Base-by-base conservation (phyloP, 2,888 invertebrate species). In the Tethea ocularis region DNA sequence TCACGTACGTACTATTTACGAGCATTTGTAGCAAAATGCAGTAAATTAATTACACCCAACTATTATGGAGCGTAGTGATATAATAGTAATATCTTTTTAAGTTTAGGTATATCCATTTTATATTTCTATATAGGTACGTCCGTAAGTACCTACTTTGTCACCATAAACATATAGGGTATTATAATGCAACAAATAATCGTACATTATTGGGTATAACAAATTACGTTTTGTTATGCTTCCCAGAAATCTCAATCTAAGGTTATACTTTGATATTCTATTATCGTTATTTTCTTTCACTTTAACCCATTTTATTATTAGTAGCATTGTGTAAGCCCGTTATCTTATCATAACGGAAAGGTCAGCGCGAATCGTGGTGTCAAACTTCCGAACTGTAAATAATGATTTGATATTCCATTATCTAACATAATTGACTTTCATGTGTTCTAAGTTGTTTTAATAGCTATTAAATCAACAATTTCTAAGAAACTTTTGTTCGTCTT, bases 331-430 rank as follows among this genome's bases (percentile, higher is more conserved):
- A 84, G 72, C 66, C 61, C 54, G 61, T 67, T 90, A 89, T 89
- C 89, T 90, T 88, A 90, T 90, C 91, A 51, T 62, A 87, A 85
- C 88, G 88, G 88, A 89, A 89, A 90, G 91, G 89, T 89, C 89
- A 85, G 73, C 77, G 76, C 80, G 76, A 84, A 86, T 83, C 79
- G 69, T 74, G 75, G 77, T 81, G 83, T 83, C 83, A 80, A 72
- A 77, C 85, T 87, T 89, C 88, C 88, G 80, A 88, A 84, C 83
- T 68, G 71, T 76, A 71, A 79, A 78, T 83, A 74, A 77, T 70
- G 61, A 70, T 72, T 75, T 72, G 68, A 74, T 68, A 68, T 62
- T 59, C 55, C 59, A 61, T 51, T 66, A 66, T 67, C 67, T 61
- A 62, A 63, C 67, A 54, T 46, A 46, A 24, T 33, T 33, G 33